A percentile compares a stretch with the other conserved stretches of the same genome.
phyloP scores from a whole-genome alignment of 2,797 vertebrate species.

The Chanos chanos region DNA sequence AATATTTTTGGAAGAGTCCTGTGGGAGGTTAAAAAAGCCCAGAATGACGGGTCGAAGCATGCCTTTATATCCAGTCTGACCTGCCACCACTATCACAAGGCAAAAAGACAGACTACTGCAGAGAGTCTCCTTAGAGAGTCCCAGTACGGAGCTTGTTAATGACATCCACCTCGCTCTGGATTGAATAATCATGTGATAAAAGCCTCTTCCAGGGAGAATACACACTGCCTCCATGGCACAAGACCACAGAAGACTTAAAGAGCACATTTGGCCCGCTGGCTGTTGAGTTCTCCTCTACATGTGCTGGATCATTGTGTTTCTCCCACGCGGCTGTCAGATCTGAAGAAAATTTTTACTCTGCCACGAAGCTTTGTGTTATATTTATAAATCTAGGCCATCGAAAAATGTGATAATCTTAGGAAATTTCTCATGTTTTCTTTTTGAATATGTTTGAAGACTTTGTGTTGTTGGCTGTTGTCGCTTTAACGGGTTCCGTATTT shows the following conservation, averaged over 20 bases:
- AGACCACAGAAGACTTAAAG: conserved; percentile 17
- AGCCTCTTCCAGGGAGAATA: conserved; percentile 20
- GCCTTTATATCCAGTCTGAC: background rate
- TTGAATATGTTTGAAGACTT: no score
- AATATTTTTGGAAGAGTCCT: no score
- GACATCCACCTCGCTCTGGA: conserved; percentile 19
- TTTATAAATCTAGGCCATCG: no score
- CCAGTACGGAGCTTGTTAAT: conserved; percentile 13
- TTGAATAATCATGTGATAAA: conserved; percentile 37
- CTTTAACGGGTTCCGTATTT: no score
- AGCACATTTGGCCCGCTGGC: conserved; percentile 16
- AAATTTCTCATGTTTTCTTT: no score
- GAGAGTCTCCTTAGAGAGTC: conserved; percentile 7
- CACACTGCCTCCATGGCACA: conserved; percentile 3
- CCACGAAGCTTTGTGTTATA: no score
- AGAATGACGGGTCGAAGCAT: background rate
- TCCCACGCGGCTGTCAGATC: background rate
- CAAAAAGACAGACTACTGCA: conserved; percentile 14
- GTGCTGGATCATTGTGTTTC: conserved; percentile 1
- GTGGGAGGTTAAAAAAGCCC: no score
- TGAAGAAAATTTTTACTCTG: no score
- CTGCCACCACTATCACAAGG: background rate
- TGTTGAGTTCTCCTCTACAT: background rate
- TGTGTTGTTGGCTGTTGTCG: no score
- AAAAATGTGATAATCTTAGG: no score